Evolutionary conservation across 2,113 vertebrate genomes (phyloP).

Genomic region (Oryzias javanicus): DNA sequence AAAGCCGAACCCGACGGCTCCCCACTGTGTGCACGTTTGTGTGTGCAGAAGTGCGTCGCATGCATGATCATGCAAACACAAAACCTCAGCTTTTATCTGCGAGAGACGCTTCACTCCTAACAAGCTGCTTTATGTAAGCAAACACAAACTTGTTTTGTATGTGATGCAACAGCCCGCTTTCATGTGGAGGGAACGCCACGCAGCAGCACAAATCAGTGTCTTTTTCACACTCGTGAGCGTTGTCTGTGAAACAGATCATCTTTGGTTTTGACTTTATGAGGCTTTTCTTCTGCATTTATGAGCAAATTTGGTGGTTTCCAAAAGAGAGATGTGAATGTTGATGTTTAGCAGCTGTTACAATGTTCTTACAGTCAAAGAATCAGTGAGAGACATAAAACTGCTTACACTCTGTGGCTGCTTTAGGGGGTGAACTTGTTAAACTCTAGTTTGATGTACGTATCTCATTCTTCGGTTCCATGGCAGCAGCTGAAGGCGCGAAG

Average conservation of each 20-base stretch:
- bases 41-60: constrained; percentile 14
- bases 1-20: constrained; percentile 53
- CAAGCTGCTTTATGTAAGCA: constrained; percentile 36
- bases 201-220: constrained; percentile 16
- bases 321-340: too few species aligned
- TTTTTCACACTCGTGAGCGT: constrained; percentile 2
- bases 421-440: too few species aligned
- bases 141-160: constrained; percentile 31
- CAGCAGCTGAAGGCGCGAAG: too few species aligned
- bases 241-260: background rate
- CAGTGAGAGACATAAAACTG: too few species aligned
- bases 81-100: constrained; percentile 1
- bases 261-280: too few species aligned
- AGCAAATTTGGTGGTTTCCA: too few species aligned
- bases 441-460: too few species aligned
- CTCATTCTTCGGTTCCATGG: too few species aligned
- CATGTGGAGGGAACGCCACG: background rate
- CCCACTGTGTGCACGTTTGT: constrained; percentile 28
- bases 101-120: constrained; percentile 5
- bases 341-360: too few species aligned
- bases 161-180: constrained; percentile 17
- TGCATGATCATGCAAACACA: constrained; percentile 12
- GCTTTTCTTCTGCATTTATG: too few species aligned
- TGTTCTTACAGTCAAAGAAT: too few species aligned
- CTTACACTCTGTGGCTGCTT: too few species aligned